Evolutionary conservation across 1,140 invertebrate species (phyloP).

Genomic region (Lethrus apterus): DNA sequence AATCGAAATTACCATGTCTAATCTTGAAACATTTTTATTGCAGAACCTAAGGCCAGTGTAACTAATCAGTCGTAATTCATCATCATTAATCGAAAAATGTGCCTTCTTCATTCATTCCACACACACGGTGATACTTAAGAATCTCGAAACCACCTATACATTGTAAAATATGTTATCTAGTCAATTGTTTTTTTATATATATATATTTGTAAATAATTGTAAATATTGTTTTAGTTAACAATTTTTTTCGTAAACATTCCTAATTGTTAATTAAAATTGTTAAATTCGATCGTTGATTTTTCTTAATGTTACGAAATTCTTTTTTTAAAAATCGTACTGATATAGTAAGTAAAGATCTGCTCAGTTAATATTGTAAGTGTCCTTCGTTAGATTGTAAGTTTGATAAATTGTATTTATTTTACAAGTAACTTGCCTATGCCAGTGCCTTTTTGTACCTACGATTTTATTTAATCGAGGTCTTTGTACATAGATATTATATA

Average conservation of each 20-base stretch:
- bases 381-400: background rate
- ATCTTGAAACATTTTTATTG: constrained; percentile 26
- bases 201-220: constrained; percentile 33
- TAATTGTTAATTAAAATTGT: background rate
- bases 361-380: constrained; percentile 5
- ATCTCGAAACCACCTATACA: constrained; percentile 22
- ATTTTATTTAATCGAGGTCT: constrained; percentile 2
- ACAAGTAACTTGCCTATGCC: constrained; percentile 6
- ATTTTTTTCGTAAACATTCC: background rate
- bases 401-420: constrained; percentile 1
- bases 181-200: constrained; percentile 22
- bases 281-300: background rate
- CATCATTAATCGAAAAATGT: constrained; percentile 24
- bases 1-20: background rate
- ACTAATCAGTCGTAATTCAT: constrained; percentile 18
- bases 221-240: constrained; percentile 28
- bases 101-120: constrained; percentile 34
- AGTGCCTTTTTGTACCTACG: constrained; percentile 2
- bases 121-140: constrained; percentile 34
- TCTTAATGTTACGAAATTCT: background rate
- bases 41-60: constrained; percentile 31
- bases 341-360: background rate
- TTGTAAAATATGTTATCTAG: constrained; percentile 29
- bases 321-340: background rate
- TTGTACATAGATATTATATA: constrained; percentile 9